Evolutionary conservation across 2,888 invertebrate species (phyloP).

Genomic region (Lasioglossum leucozonium): DNA sequence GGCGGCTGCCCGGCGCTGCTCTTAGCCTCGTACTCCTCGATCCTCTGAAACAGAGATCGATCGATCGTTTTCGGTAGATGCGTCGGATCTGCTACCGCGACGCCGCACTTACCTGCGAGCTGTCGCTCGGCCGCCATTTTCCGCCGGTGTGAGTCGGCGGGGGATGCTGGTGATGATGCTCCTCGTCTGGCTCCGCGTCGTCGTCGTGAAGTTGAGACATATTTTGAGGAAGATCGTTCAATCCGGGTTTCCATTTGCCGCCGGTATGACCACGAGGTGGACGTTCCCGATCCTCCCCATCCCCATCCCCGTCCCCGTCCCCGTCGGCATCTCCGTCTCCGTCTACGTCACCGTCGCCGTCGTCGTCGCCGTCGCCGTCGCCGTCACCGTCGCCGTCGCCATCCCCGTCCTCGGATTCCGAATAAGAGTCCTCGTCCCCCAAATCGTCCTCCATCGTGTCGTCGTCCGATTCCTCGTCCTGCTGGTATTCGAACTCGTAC

Average conservation of each 20-base stretch:
- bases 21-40: constrained; percentile 76
- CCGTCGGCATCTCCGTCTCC: neutral
- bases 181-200: constrained; percentile 72
- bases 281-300: constrained; percentile 84
- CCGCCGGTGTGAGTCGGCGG: constrained; percentile 87
- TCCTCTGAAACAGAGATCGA: constrained; percentile 66
- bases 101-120: constrained; percentile 66
- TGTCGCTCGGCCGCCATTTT: constrained; percentile 87
- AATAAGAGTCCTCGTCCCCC: constrained; percentile 87
- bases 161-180: constrained; percentile 81
- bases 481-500: constrained; percentile 78
- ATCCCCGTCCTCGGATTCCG: constrained; percentile 85
- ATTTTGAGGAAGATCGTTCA: constrained; percentile 73
- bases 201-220: constrained; percentile 83
- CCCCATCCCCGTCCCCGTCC: neutral
- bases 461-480: constrained; percentile 80
- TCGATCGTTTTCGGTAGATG: neutral
- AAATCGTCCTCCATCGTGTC: constrained; percentile 81
- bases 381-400: neutral
- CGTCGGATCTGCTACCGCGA: neutral
- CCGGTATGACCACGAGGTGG: constrained; percentile 87
- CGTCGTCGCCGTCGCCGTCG: neutral
- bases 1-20: constrained; percentile 85
- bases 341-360: constrained; percentile 74
- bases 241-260: constrained; percentile 91